Conservation (phyloP, 2,888 invertebrate genomes). For the Miltochrista miniata region DNA sequence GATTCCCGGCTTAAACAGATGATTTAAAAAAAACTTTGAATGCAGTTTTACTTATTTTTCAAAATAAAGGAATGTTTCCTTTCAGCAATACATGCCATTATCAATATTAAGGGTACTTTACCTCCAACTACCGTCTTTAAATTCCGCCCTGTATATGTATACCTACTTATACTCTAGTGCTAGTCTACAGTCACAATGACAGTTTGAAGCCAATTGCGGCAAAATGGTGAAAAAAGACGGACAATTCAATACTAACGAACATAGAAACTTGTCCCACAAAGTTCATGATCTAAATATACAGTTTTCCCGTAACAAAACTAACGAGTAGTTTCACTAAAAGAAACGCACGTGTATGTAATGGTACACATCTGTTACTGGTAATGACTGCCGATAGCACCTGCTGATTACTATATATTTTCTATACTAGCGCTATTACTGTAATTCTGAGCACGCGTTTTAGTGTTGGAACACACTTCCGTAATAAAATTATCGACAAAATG, state of each 20-base stretch:
- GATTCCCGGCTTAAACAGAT: no score
- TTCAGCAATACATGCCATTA: no score
- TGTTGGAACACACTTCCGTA: conserved; percentile 14
- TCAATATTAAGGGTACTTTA: no score
- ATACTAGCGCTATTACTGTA: conserved; percentile 65
- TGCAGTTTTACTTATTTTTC: no score
- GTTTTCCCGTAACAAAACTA: conserved; percentile 16
- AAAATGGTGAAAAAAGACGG: not conserved
- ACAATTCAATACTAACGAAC: not conserved
- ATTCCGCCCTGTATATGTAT: no score
- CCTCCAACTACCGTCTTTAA: no score
- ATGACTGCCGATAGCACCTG: conserved; percentile 56
- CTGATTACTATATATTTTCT: conserved; percentile 70
- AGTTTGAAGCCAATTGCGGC: not conserved
- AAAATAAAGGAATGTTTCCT: no score
- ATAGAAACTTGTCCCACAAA: not conserved
- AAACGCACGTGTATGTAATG: conserved; percentile 28
- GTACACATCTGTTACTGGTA: conserved; percentile 25
- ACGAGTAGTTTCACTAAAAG: conserved; percentile 32
- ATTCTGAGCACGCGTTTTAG: conserved; percentile 60
- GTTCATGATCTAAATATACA: conserved; percentile 7
- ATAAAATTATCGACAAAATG: not conserved
- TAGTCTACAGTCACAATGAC: not conserved
- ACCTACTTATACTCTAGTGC: no score
- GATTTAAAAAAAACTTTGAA: no score